Conservation (phyloP, 2,113 vertebrate species). For the Danio rerio region DNA sequence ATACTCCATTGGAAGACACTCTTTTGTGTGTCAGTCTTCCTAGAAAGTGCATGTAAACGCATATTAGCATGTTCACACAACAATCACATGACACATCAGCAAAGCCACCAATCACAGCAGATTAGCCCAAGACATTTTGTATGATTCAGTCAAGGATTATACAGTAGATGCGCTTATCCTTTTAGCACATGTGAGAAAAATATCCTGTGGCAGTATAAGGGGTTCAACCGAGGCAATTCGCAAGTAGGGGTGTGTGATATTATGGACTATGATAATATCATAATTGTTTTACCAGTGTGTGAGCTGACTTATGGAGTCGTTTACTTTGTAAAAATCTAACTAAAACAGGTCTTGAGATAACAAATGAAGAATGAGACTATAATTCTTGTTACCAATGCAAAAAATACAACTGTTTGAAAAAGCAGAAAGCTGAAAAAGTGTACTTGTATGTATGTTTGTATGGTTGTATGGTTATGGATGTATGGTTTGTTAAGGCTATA, state of each 20-base stretch:
- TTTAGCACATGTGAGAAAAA: slow-evolving; percentile 8
- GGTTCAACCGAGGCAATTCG: not conserved
- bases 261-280: too few relatives aligned
- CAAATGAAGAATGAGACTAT: too few relatives aligned
- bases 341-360: too few relatives aligned
- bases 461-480: too few relatives aligned
- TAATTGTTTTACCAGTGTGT: too few relatives aligned
- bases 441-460: too few relatives aligned
- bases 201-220: not conserved
- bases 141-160: not conserved
- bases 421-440: too few relatives aligned
- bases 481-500: too few relatives aligned
- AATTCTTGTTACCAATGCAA: too few relatives aligned
- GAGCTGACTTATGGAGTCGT: too few relatives aligned
- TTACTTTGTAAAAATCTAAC: too few relatives aligned
- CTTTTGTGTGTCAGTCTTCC: slow-evolving; percentile 70
- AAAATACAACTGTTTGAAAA: too few relatives aligned
- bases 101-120: slow-evolving; percentile 8
- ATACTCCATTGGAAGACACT: slow-evolving; percentile 76
- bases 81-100: slow-evolving; percentile 26
- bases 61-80: slow-evolving; percentile 55
- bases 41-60: slow-evolving; percentile 74
- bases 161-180: not conserved
- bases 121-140: not conserved
- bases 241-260: not conserved